phyloP scores from a whole-genome alignment of 2,113 vertebrate species.

The Gasterosteus nipponicus region DNA sequence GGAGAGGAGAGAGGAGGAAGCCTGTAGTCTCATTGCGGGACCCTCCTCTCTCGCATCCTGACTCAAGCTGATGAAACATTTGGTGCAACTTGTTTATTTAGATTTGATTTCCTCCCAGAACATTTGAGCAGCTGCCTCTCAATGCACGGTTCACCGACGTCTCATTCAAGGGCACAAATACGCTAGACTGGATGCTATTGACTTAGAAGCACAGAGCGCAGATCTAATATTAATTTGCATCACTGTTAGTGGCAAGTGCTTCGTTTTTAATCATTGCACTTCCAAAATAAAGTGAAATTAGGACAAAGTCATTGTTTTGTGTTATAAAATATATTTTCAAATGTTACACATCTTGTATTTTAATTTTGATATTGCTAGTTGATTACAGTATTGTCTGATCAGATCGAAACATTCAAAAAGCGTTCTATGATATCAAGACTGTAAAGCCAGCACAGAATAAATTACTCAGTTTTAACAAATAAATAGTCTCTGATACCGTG shows the following conservation, averaged over 20 bases:
- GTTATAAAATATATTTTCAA: neutral
- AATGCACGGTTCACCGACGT: slow-evolving; percentile 53
- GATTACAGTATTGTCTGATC: neutral
- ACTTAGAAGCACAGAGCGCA: slow-evolving; percentile 20
- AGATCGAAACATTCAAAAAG: neutral
- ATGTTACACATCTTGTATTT: neutral
- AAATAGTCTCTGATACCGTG: slow-evolving; percentile 31
- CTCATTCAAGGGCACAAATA: slow-evolving; percentile 56
- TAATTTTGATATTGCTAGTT: neutral
- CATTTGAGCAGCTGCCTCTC: slow-evolving; percentile 67
- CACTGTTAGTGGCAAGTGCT: neutral
- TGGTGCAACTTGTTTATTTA: slow-evolving; percentile 75
- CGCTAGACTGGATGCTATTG: slow-evolving; percentile 13
- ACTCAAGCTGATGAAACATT: slow-evolving; percentile 73
- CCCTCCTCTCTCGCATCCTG: slow-evolving; percentile 47
- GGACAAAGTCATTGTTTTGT: neutral
- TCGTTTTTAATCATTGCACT: neutral
- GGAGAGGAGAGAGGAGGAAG: slow-evolving; percentile 31
- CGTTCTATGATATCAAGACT: no score
- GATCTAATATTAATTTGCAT: slow-evolving; percentile 5
- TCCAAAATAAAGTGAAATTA: neutral
- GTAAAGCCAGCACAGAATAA: slow-evolving; percentile 11
- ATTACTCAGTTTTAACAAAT: slow-evolving; percentile 52
- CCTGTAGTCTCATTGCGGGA: slow-evolving; percentile 31
- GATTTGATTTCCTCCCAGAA: slow-evolving; percentile 58